Base-by-base conservation (phyloP, 2,797 vertebrate genomes). In the Falco concolor region DNA sequence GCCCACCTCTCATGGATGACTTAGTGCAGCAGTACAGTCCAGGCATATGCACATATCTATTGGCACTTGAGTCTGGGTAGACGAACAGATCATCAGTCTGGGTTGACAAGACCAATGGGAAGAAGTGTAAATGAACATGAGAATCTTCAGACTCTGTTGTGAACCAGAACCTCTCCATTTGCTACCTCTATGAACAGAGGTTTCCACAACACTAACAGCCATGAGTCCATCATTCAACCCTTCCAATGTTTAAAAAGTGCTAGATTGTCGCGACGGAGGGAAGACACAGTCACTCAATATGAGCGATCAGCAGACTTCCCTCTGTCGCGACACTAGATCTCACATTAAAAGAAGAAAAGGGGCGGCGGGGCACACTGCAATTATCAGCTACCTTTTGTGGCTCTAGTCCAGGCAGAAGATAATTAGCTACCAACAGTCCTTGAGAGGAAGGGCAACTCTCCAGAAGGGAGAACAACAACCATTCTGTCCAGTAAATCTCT, bases 11-110 rank as follows among this genome's bases (percentile, higher is more conserved):
- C 82, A 63, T 12, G 25, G 47, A 70, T 53, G 44, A 77, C 23
- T 47, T 61, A 65, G 44, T 13, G 17, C 56, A 89, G 60, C 65
- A 70, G 61, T 11, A 61, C 42, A 73, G 65, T 27, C 82, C 91
- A 59, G n/a, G n/a, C 42, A 68, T 6, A 24, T 0, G 2, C 67
- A 42, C 20, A 1, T 52, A 60, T 32, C 67, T 72, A 8, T 13
- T 47, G 40, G 53, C 59, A 42, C 36, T 13, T 18, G 27, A 53
- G 36, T 64, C 16, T 44, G 40, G 32, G 16, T 10, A 38, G 22
- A 75, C 21, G 16, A 67, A 72, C 4, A 2, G 20, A 32, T 28
- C 15, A 4, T 42, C 0, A 0, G 18, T 18, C 13, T 59, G 57
- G 32, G 25, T 44, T 1, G 1, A 74, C 34, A 53, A 84, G 23